Base-by-base conservation (phyloP, 2,888 invertebrate species). In the Mellilla xanthometata region DNA sequence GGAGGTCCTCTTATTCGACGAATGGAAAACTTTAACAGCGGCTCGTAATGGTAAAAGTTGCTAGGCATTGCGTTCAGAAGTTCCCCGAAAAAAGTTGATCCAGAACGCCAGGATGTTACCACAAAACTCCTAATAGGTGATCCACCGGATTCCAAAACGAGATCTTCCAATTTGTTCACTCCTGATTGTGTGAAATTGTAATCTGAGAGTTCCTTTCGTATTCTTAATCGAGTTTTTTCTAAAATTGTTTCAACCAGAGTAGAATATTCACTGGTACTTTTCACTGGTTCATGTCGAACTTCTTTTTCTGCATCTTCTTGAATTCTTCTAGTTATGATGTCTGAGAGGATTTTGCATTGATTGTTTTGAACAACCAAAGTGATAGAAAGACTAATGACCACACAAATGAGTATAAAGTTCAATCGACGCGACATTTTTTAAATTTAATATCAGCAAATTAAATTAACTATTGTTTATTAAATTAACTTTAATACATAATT, bases 41-140 rank as follows among this genome's bases (percentile, higher is more conserved):
- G 97, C 78, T 97, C 97, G 72, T 97, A 97, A 75, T 97, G 96
- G 82, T 97, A 97, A 81, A 92, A 97, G 75, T 95, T 97, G 12
- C 93, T 96, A 8, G 97, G 96, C 73, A 96, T 92, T 13, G 95
- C 91, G 75, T 95, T 95, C 29, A 97, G 75, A 27, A 96, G 92
- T 68, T 96, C 96, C 36, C 96, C 97, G 36, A 97, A 90, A 76
- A 97, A 97, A 19, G 97, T 97, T 11, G 96, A 96, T 2, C 97
- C 97, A 2, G 96, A 96, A 60, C 97, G 91, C 96, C 97, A 97
- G 6, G 96, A 95, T 8, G 96, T 95, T 47, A 96, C 83, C 55
- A 97, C 93, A 29, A 97, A 77, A 74, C 93, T 96, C 53, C 94
- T 91, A 43, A 95, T 71, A 3, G 96, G 96, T 43, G 86, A 90